These are phyloP conservation scores for Smittia aterrima DNA, from an alignment of 2,888 invertebrate genomes.

Conservation along the genomic window DNA sequence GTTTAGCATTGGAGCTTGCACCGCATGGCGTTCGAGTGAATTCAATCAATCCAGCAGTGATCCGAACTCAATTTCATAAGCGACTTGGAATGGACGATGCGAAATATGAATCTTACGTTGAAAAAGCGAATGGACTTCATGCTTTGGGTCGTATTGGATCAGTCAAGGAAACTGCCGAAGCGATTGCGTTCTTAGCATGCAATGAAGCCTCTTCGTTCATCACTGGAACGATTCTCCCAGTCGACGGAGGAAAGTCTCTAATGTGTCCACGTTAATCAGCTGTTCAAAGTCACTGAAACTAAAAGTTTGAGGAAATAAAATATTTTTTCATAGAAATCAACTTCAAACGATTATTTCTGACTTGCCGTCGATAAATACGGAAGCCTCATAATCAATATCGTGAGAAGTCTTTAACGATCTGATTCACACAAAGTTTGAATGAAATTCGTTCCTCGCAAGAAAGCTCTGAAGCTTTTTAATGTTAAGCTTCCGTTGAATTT, in stretches of 20 bases:
- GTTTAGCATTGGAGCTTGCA: constrained; percentile 80
- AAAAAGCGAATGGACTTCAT: constrained; percentile 79
- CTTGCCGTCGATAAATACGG: too few species aligned
- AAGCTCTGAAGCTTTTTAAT: too few species aligned
- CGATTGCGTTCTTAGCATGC: constrained; percentile 86
- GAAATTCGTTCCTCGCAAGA: too few species aligned
- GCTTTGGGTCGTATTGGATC: constrained; percentile 84
- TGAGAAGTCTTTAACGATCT: too few species aligned
- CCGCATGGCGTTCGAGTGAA: constrained; percentile 80
- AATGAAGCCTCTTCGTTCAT: constrained; percentile 73
- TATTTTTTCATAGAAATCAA: not conserved
- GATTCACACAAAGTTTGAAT: too few species aligned
- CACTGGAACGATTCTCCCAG: constrained; percentile 77
- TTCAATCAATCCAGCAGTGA: constrained; percentile 90
- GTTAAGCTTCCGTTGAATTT: too few species aligned
- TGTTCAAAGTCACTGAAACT: not conserved
- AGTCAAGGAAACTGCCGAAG: constrained; percentile 78
- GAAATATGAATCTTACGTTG: constrained; percentile 75
- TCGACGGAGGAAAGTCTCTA: constrained; percentile 86
- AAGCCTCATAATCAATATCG: too few species aligned
- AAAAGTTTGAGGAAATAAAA: not conserved
- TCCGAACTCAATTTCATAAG: constrained; percentile 82
- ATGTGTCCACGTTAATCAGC: constrained; percentile 68
- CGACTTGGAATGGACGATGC: constrained; percentile 73
- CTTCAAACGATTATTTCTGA: too few species aligned